These are phyloP conservation scores for Gadus chalcogrammus DNA, from an alignment of 2,113 vertebrate genomes.

Conservation along the genomic window DNA sequence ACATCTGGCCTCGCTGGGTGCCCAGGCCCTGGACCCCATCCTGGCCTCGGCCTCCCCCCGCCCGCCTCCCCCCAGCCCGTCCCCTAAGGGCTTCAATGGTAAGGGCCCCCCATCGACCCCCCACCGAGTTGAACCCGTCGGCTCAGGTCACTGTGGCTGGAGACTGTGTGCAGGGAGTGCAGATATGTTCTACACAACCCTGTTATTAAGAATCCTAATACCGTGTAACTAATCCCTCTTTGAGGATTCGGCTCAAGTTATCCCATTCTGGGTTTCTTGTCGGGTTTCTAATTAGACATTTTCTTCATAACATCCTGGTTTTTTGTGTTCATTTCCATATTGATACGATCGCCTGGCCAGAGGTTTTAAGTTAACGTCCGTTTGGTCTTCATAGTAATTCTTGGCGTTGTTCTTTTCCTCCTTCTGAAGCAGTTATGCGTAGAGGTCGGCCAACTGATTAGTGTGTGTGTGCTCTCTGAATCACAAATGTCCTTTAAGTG, in stretches of 20 bases:
- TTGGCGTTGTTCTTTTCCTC: not conserved
- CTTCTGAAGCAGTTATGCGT: not conserved
- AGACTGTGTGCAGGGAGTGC: too few relatives aligned
- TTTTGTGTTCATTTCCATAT: not conserved
- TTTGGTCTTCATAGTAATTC: slow-evolving; percentile 13
- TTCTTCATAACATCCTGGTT: not conserved
- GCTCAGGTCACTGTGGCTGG: too few relatives aligned
- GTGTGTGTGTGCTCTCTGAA: slow-evolving; percentile 3
- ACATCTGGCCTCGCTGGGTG: slow-evolving; percentile 52
- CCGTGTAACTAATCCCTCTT: not conserved
- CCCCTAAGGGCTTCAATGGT: slow-evolving; percentile 81
- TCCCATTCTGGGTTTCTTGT: not conserved
- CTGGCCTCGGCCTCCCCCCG: slow-evolving; percentile 61
- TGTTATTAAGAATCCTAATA: too few relatives aligned
- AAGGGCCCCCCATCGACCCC: slow-evolving; percentile 32
- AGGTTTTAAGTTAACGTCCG: not conserved
- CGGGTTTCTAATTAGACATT: slow-evolving; percentile 21
- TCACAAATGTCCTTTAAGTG: not conserved
- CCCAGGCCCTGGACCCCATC: slow-evolving; percentile 75
- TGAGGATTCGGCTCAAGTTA: not conserved
- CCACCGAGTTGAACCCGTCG: not conserved
- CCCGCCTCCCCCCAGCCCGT: slow-evolving; percentile 50
- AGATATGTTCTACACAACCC: too few relatives aligned
- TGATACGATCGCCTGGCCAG: not conserved
- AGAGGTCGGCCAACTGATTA: not conserved